Evolutionary conservation across 2,888 invertebrate species (phyloP), one percentile per base, ranked within the genome.

Genomic region (Brassicogethes aeneus): DNA sequence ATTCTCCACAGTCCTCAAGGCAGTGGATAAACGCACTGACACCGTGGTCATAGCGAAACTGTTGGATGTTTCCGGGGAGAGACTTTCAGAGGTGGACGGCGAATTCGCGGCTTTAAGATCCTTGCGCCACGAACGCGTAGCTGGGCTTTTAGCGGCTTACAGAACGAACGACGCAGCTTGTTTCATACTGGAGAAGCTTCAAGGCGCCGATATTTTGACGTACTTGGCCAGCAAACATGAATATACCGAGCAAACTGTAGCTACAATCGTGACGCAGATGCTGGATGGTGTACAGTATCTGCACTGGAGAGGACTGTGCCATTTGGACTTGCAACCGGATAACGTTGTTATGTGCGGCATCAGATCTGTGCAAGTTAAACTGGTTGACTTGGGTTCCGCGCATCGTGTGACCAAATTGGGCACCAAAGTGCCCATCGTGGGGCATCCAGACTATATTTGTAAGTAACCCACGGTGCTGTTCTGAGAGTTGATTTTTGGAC

Each of bases 261-360:
- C 91, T 0, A 82, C 80, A 1, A 83, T 94, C 15, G 77, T 95
- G 32, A 77, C 82, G 2, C 96, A 97, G 71, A 74, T 92, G 1
- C 69, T 93, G 41, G 91, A 94, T 59, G 95, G 83, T 1, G 70
- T 96, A 1, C 94, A 95, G 68, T 97, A 94, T 66, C 71, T 99
- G 31, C 96, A 97, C 67, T 94, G 94, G 87, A 77, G 90, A 56
- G 93, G 93, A 2, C 80, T 82, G 52, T 86, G 87, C 53, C 91
- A 93, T 65, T 70, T 94, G 46, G 87, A 94, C 64, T 72, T 95
- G 36, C 91, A 96, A 66, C 96, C 96, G 0, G 93, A 94, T 62
- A 97, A 97, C 66, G 78, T 97, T 15, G 89, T 95, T 2, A 89
- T 96, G 85, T 80, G 86, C 1, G 83, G 85, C 0, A 83, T 90